Evolutionary conservation across 2,113 vertebrate genomes (phyloP).

Genomic region (Ursus arctos): DNA sequence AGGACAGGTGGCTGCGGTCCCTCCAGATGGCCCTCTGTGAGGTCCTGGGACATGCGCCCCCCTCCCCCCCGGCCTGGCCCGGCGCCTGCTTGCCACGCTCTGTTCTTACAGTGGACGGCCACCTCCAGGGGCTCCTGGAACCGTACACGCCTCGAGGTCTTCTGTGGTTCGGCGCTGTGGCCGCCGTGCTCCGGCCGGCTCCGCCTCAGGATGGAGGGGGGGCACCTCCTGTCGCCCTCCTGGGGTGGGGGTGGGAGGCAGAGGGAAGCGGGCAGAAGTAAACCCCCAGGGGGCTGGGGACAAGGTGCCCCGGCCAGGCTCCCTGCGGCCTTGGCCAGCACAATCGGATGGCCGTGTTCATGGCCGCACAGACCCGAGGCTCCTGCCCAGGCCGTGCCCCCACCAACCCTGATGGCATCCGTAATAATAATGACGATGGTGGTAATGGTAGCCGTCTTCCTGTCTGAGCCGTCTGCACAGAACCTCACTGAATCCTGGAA

Average conservation of each 20-base stretch:
- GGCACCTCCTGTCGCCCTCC: conserved; percentile 85
- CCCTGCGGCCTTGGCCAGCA: background rate
- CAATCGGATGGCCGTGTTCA: background rate
- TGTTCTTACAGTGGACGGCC: conserved; percentile 90
- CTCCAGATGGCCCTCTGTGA: fast-evolving
- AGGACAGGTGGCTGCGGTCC: background rate
- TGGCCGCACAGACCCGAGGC: background rate
- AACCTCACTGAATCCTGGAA: fast-evolving
- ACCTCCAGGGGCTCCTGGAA: conserved; percentile 94
- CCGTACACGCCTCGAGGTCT: conserved; percentile 91
- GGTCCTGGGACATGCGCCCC: fast-evolving
- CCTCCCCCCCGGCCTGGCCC: fast-evolving
- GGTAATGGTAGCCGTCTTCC: too few relatives aligned
- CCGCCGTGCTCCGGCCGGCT: conserved; percentile 79
- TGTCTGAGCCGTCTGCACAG: fast-evolving
- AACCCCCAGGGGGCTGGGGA: background rate
- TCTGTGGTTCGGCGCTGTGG: conserved; percentile 83
- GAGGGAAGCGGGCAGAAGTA: background rate
- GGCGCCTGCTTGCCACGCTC: fast-evolving
- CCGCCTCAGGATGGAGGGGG: conserved; percentile 93
- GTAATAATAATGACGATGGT: fast-evolving
- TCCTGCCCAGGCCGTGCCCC: background rate
- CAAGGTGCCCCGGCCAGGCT: fast-evolving
- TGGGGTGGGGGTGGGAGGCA: conserved; percentile 34
- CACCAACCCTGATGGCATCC: fast-evolving